Evolutionary conservation across 2,113 vertebrate genomes (phyloP).

Genomic region (Emberiza fucata): DNA sequence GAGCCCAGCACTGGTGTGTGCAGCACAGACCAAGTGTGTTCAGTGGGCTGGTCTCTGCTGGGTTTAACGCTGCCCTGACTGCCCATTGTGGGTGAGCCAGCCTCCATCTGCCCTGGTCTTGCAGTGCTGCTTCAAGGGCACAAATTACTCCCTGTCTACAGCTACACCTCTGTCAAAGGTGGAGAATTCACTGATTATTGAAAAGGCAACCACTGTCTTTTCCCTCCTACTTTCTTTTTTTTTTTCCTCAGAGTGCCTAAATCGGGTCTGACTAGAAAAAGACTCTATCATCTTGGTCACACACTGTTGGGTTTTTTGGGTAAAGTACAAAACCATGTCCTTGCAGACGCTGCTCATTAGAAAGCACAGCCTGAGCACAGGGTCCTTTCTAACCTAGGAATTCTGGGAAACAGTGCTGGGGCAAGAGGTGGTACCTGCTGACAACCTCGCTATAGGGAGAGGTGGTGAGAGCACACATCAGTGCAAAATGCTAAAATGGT

Average conservation of each 20-base stretch:
- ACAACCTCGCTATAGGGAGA: neutral
- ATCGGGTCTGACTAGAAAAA: neutral
- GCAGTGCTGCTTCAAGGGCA: neutral
- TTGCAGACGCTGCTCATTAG: accelerated
- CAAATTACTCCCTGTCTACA: neutral
- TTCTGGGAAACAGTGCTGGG: neutral
- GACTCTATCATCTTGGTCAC: neutral
- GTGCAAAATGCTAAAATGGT: neutral
- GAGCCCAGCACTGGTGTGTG: neutral
- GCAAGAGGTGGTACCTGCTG: neutral
- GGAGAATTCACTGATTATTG: neutral
- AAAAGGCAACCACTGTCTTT: neutral
- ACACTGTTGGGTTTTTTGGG: neutral
- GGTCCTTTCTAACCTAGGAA: neutral
- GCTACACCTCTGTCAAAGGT: neutral
- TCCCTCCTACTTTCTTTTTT: neutral
- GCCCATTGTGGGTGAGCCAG: neutral
- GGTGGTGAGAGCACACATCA: neutral
- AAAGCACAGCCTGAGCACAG: neutral
- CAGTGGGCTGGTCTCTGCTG: neutral
- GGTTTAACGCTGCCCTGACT: accelerated
- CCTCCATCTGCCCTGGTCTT: neutral
- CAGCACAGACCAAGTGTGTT: neutral
- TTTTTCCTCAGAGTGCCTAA: neutral
- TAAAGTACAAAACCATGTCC: neutral